Evolutionary conservation across 2,888 invertebrate genomes (phyloP), one percentile per base, ranked within the genome.

Genomic region (Chrysodeixis includens): DNA sequence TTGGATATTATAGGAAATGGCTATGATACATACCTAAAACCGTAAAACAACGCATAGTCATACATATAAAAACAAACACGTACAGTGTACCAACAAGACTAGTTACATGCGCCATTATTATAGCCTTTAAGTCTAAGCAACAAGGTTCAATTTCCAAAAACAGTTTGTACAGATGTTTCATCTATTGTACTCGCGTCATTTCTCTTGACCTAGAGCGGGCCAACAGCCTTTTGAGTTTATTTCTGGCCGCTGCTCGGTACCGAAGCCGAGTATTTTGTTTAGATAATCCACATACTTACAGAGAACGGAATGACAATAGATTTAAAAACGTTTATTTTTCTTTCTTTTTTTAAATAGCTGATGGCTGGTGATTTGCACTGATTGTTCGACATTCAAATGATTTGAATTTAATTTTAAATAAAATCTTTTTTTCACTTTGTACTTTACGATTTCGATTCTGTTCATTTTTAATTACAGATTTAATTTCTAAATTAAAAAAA

Each of bases 161-260:
- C 40, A n/a, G 40, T n/a, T n/a, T n/a, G 40, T n/a, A 5, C n/a
- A 12, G n/a, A 5, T n/a, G 40, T 5, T 12, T 1, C 12, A 5
- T 6, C 2, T 12, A n/a, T 5, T 4, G n/a, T 40, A 16, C 63
- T 35, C 49, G 67, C 76, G 81, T 79, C 81, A 75, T 79, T 76
- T 69, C 69, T 79, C 85, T 83, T 86, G 86, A 86, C 86, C 86
- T 85, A 86, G 79, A 79, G 76, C 76, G 67, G 82, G 84, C 72
- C 81, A 84, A 82, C 77, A 81, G 81, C 86, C 83, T 86, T 74
- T 82, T 64, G 66, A 73, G 60, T 75, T 80, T 86, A 86, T 86
- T 86, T 83, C 66, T 58, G 54, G 61, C 40, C 1, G 66, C 71
- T 72, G 69, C 57, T 52, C 61, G 30, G 62, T 59, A 62, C 55